Evolutionary conservation across 2,888 invertebrate genomes (phyloP).

Genomic region (Tetragonula carbonaria): DNA sequence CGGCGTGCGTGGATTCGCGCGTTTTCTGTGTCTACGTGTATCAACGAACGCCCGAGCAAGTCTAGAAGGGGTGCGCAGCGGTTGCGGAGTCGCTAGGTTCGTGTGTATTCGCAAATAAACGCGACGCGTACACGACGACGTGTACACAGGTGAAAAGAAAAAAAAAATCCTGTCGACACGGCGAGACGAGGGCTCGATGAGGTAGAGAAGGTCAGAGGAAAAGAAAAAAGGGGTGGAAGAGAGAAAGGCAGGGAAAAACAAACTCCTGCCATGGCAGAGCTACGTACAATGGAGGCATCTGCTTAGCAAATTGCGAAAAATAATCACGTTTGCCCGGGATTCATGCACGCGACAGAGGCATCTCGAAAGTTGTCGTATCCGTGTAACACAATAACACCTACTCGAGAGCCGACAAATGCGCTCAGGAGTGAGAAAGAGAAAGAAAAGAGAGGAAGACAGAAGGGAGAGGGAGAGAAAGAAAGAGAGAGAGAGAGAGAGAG

Average conservation of each 20-base stretch:
- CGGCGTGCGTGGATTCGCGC: constrained; percentile 60
- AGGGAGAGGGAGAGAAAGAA: background rate
- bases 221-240: constrained; percentile 42
- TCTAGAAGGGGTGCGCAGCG: background rate
- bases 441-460: constrained; percentile 1
- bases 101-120: constrained; percentile 58
- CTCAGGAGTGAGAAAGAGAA: background rate
- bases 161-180: constrained; percentile 49
- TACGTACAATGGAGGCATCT: constrained; percentile 76
- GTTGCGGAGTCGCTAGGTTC: constrained; percentile 16
- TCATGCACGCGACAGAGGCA: constrained; percentile 43
- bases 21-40: constrained; percentile 42
- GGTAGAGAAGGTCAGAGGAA: constrained; percentile 37
- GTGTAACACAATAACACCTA: constrained; percentile 72
- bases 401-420: constrained; percentile 60
- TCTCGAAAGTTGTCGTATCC: constrained; percentile 60
- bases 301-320: constrained; percentile 82
- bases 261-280: constrained; percentile 56
- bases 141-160: constrained; percentile 52
- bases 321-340: constrained; percentile 80
- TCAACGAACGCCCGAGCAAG: constrained; percentile 32
- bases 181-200: constrained; percentile 43
- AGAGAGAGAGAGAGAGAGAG: constrained; percentile 16
- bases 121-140: constrained; percentile 47
- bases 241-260: constrained; percentile 49